phyloP scores from a whole-genome alignment of 2,888 invertebrate species.

The Onthophagus sagittarius region DNA sequence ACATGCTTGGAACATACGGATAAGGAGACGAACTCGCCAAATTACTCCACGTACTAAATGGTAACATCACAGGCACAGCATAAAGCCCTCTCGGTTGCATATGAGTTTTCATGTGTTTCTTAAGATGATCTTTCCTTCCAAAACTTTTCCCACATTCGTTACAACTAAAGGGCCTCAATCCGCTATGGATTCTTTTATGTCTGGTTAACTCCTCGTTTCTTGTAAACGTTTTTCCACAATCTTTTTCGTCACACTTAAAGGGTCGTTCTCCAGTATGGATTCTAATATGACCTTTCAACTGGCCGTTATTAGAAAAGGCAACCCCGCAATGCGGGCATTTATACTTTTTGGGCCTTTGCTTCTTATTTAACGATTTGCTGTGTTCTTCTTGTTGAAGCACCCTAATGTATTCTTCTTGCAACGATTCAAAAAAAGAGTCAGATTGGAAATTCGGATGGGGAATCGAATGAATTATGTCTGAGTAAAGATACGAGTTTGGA shows the following conservation, averaged over 20 bases:
- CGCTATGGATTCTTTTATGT: constrained; percentile 88
- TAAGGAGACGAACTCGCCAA: constrained; percentile 23
- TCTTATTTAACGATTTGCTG: constrained; percentile 63
- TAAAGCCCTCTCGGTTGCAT: constrained; percentile 53
- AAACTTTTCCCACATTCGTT: constrained; percentile 87
- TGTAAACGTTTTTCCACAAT: constrained; percentile 86
- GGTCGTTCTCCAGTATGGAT: constrained; percentile 89
- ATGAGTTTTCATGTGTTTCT: constrained; percentile 90
- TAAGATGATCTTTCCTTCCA: constrained; percentile 89
- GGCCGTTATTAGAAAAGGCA: constrained; percentile 92
- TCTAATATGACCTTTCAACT: constrained; percentile 84
- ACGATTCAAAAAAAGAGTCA: constrained; percentile 38
- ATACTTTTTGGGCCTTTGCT: constrained; percentile 86
- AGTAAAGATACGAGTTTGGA: constrained; percentile 22
- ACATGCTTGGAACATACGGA: constrained; percentile 33
- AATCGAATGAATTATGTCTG: constrained; percentile 30
- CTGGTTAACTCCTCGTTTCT: constrained; percentile 88
- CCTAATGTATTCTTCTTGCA: constrained; percentile 63
- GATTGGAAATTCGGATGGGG: background rate
- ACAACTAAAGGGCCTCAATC: constrained; percentile 82
- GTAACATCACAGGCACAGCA: constrained; percentile 47
- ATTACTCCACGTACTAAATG: constrained; percentile 44
- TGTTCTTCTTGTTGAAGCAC: constrained; percentile 70
- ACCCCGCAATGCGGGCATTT: constrained; percentile 86
- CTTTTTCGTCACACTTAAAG: constrained; percentile 79